These are phyloP conservation scores for Halcyon badia DNA, from an alignment of 2,797 vertebrate genomes.

Conservation along the genomic window DNA sequence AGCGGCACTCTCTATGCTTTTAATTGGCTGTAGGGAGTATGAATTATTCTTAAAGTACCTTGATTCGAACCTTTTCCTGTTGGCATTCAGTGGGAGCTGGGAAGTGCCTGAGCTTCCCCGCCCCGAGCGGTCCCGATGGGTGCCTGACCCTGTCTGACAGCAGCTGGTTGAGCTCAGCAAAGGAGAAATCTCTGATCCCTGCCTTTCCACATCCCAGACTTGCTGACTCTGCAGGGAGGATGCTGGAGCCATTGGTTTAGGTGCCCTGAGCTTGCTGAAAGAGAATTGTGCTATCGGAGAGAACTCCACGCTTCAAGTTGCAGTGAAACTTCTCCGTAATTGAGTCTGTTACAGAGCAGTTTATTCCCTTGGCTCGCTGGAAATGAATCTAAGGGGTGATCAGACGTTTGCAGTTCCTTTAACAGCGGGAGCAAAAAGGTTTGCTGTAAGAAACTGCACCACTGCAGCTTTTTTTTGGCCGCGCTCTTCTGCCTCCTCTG, in stretches of 20 bases:
- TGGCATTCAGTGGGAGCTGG: neutral
- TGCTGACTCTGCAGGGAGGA: neutral
- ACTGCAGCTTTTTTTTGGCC: neutral
- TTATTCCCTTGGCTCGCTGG: neutral
- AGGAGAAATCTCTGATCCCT: neutral
- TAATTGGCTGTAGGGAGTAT: neutral
- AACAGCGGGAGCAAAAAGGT: neutral
- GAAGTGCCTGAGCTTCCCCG: neutral
- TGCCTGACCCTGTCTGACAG: neutral
- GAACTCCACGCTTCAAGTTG: neutral
- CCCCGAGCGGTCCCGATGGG: accelerated
- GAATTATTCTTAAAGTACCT: accelerated
- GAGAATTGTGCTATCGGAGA: neutral
- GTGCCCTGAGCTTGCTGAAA: neutral
- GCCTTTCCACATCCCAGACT: neutral
- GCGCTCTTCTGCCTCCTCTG: neutral
- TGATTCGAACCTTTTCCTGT: neutral
- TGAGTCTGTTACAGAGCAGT: accelerated
- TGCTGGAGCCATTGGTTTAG: neutral
- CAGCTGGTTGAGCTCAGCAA: neutral
- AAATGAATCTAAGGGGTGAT: accelerated
- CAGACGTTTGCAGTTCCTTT: neutral
- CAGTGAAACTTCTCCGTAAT: too few species aligned
- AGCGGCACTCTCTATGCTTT: neutral
- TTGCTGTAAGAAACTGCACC: neutral